phyloP scores from a whole-genome alignment of 2,888 invertebrate species.

The Anodontia alba region DNA sequence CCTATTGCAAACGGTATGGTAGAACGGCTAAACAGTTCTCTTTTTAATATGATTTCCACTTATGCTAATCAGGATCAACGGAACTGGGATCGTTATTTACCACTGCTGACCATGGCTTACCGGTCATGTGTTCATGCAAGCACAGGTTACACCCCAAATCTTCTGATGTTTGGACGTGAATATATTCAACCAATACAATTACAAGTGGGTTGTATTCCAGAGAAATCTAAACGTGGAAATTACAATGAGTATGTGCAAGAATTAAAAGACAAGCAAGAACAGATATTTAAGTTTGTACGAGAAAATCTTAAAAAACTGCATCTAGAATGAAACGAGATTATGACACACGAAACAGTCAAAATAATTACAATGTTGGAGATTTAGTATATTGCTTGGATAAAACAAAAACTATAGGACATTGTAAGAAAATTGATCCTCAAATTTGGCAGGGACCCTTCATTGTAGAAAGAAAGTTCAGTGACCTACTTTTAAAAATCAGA shows the following conservation, averaged over 20 bases:
- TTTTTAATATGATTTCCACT: conserved; percentile 17
- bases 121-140: neutral
- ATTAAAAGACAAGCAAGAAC: conserved; percentile 10
- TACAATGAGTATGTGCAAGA: conserved; percentile 18
- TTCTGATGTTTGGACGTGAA: conserved; percentile 28
- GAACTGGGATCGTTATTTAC: conserved; percentile 25
- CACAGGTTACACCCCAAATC: conserved; percentile 34
- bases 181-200: conserved; percentile 2
- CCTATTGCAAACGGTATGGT: no score
- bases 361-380: conserved; percentile 19
- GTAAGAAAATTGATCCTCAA: conserved; percentile 22
- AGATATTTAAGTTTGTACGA: conserved; percentile 16
- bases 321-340: conserved; percentile 27
- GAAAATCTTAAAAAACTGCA: conserved; percentile 13
- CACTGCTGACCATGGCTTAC: conserved; percentile 25
- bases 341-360: conserved; percentile 20
- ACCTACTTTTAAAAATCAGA: conserved; percentile 22
- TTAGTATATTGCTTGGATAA: conserved; percentile 19
- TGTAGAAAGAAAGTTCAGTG: conserved; percentile 21
- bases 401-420: conserved; percentile 19
- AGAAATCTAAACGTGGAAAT: neutral
- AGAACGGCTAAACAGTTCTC: no score
- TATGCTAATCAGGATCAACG: conserved; percentile 18
- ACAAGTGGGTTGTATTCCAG: neutral
- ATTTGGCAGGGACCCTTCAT: conserved; percentile 34